A percentile compares a stretch with the other conserved stretches of the same genome.
phyloP scores from a whole-genome alignment of 2,888 invertebrate species.

The Lamellibrachia columna region DNA sequence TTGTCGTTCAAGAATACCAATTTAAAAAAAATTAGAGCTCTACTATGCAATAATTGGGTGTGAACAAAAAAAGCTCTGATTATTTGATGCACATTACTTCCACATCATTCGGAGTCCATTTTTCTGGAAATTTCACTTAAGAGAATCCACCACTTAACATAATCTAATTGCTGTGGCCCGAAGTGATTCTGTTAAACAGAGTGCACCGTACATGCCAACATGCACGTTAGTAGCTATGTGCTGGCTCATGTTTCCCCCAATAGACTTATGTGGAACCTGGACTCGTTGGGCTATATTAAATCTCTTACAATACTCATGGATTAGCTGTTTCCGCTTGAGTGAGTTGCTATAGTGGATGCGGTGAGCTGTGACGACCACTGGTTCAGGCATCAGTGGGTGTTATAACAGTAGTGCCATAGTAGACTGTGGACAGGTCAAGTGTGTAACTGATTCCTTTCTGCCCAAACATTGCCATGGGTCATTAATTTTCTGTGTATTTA shows the following conservation, averaged over 20 bases:
- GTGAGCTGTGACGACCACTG: not conserved
- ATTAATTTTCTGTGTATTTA: not conserved
- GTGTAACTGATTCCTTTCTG: not conserved
- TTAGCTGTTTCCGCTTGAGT: not conserved
- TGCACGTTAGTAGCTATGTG: not conserved
- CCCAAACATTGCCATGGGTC: not conserved
- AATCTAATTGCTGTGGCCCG: too few relatives aligned
- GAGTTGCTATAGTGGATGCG: not conserved
- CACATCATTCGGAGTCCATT: too few relatives aligned
- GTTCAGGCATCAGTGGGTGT: not conserved
- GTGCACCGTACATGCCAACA: not conserved
- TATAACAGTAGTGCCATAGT: not conserved
- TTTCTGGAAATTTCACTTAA: too few relatives aligned
- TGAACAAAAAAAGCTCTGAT: too few relatives aligned
- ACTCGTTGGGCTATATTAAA: not conserved
- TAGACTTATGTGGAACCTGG: constrained; percentile 7
- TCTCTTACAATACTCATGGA: not conserved
- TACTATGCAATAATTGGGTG: too few relatives aligned
- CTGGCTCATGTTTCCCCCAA: not conserved
- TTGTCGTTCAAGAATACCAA: too few relatives aligned
- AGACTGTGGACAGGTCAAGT: not conserved
- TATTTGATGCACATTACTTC: too few relatives aligned
- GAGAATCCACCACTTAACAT: too few relatives aligned
- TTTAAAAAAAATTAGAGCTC: too few relatives aligned
- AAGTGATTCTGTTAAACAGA: not conserved